Evolutionary conservation across 2,797 vertebrate genomes (phyloP), one percentile per base, ranked within the genome.

Genomic region (Enteromius viviparus): DNA sequence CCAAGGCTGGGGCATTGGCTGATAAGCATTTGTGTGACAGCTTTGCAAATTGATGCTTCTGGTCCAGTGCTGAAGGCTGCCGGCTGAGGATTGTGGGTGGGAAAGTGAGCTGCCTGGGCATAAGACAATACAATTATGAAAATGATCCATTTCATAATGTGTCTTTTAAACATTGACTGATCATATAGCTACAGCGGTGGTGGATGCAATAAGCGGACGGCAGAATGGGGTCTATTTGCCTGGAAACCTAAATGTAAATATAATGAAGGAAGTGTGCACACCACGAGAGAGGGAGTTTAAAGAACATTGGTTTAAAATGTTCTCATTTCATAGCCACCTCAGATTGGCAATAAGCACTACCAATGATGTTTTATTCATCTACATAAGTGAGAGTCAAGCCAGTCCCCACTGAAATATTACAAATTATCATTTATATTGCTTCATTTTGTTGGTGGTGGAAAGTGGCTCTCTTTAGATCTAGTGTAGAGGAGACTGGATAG

Each of bases 11-110:
- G 87, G 81, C 83, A 69, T 84, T 81, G 81, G 75, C 87, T 88
- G 88, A 91, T 88, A 88, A 89, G 87, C 83, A 89, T 88, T 84
- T 84, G 85, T 85, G 83, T 86, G 87, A 87, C 87, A 55, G 60
- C 85, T 76, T 68, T 19, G 51, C 88, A 91, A 91, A 91, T 87
- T 88, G 86, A 90, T 91, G 90, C 88, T 86, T 76, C 47, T 76
- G 45, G 87, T 85, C 72, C 83, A 81, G 81, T 42, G 32, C 51
- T 53, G 78, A 86, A 66, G 65, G 80, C 85, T 79, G 68, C 45
- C 40, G 58, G 78, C 84, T 65, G 78, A 60, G 81, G 72, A 76
- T 78, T 76, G 34, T 70, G 64, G 76, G 47, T 49, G 85, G 78
- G 72, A 84, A 88, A 84, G 60, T 40, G 42, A 84, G 45, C 80